These are phyloP conservation scores for Phenganax stokvisi DNA, from an alignment of 92 coral and sea anemone genomes.

Conservation along the genomic window DNA sequence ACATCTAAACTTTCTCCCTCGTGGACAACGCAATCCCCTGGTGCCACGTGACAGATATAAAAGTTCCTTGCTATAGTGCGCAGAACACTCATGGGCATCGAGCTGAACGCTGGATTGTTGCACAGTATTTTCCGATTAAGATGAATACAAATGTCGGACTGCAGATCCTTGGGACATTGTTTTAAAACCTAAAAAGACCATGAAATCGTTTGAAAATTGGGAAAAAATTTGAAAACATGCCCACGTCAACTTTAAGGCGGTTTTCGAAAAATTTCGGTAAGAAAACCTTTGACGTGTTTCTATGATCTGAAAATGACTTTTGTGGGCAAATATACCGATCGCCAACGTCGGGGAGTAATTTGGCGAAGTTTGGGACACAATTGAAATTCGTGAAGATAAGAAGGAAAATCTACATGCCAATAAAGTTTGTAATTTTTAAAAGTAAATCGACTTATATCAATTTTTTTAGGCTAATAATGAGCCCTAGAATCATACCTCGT, in stretches of 20 bases:
- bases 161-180: constrained; percentile 90
- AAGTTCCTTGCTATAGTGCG: constrained; percentile 94
- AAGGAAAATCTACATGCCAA: not conserved
- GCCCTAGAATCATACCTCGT: constrained; percentile 55
- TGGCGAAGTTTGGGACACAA: no score
- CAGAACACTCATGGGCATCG: constrained; percentile 85
- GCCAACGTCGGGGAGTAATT: not conserved
- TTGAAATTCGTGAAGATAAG: no score
- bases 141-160: constrained; percentile 95
- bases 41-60: constrained; percentile 98
- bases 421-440: not conserved
- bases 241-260: no score
- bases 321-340: not conserved
- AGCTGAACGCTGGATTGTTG: constrained; percentile 73
- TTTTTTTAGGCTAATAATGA: not conserved
- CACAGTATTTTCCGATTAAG: constrained; percentile 84
- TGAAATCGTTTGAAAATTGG: not conserved
- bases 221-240: not conserved
- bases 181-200: constrained; percentile 63
- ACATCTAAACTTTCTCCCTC: constrained; percentile 97
- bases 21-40: constrained; percentile 91
- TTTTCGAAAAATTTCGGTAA: not conserved
- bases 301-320: no score
- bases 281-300: no score
- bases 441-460: not conserved